Conservation (phyloP, 2,888 invertebrate genomes). For the Monopis laevigella region DNA sequence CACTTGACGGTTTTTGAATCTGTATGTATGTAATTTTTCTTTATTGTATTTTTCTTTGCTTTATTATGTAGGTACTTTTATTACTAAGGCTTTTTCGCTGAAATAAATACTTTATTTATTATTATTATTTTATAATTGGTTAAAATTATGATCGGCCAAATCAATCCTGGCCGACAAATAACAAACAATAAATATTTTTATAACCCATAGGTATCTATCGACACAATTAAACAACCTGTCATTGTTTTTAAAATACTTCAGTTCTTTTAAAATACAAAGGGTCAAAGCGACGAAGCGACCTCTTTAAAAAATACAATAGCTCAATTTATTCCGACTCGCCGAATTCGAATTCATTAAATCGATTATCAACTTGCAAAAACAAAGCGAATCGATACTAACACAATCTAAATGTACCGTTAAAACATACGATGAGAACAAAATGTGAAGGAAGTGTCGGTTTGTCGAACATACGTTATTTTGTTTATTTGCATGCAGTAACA, state of each 20-base stretch:
- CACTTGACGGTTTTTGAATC: too few relatives aligned
- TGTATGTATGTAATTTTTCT: too few relatives aligned
- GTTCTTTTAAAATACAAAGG: conserved; percentile 1
- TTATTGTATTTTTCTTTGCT: too few relatives aligned
- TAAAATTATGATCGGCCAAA: too few relatives aligned
- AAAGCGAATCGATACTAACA: conserved; percentile 9
- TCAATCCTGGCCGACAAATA: too few relatives aligned
- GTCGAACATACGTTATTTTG: conserved; percentile 25
- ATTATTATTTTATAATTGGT: too few relatives aligned
- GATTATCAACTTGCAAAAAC: conserved; percentile 11
- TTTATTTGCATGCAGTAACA: conserved; percentile 51
- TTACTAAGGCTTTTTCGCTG: too few relatives aligned
- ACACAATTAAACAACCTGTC: conserved; percentile 8
- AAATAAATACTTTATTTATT: too few relatives aligned
- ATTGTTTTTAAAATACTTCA: conserved; percentile 6
- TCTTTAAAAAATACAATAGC: conserved; percentile 6
- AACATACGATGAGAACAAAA: not conserved
- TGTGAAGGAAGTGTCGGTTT: conserved; percentile 12
- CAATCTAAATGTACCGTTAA: conserved; percentile 11
- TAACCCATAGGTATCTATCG: too few relatives aligned
- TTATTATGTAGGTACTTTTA: too few relatives aligned
- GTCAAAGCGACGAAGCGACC: conserved; percentile 8
- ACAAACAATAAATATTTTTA: too few relatives aligned
- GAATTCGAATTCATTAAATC: conserved; percentile 2
- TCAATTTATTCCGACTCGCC: conserved; percentile 4